Evolutionary conservation across 2,113 vertebrate genomes (phyloP).

Genomic region (Pagrus major): DNA sequence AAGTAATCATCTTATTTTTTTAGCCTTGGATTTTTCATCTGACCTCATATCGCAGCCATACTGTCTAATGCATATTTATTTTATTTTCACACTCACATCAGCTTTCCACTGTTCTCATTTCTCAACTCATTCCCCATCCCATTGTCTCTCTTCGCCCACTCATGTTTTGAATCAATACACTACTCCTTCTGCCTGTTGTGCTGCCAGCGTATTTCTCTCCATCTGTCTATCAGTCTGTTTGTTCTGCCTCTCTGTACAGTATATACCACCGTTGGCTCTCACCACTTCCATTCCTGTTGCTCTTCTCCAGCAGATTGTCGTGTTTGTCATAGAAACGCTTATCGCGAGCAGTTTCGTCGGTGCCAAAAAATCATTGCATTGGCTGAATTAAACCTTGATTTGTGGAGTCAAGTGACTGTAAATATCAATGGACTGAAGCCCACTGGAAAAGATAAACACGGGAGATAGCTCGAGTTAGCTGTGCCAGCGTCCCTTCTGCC

Average conservation of each 20-base stretch:
- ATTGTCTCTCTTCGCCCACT: slow-evolving; percentile 39
- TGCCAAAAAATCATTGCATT: background rate
- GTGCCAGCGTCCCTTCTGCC: background rate
- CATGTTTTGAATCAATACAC: slow-evolving; percentile 52
- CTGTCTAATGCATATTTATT: background rate
- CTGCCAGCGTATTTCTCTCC: slow-evolving; percentile 53
- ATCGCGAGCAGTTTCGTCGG: slow-evolving; percentile 1
- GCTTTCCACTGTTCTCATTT: background rate
- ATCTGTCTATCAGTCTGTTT: slow-evolving; percentile 68
- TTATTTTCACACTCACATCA: background rate
- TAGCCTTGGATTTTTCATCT: background rate
- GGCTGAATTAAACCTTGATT: slow-evolving; percentile 5
- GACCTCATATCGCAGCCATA: background rate
- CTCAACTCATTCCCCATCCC: slow-evolving; percentile 26
- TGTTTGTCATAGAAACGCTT: slow-evolving; percentile 54
- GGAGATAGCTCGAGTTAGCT: background rate
- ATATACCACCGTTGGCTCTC: slow-evolving; percentile 49
- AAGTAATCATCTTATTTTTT: background rate
- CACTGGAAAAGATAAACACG: slow-evolving; percentile 5
- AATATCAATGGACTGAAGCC: slow-evolving; percentile 20
- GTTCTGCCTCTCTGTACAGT: slow-evolving; percentile 37
- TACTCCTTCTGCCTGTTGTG: slow-evolving; percentile 40
- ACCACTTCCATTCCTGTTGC: slow-evolving; percentile 38
- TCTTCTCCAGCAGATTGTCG: slow-evolving; percentile 51
- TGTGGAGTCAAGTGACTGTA: slow-evolving; percentile 19